Conservation (phyloP, 1,140 invertebrate species). For the Heliconius nattereri region DNA sequence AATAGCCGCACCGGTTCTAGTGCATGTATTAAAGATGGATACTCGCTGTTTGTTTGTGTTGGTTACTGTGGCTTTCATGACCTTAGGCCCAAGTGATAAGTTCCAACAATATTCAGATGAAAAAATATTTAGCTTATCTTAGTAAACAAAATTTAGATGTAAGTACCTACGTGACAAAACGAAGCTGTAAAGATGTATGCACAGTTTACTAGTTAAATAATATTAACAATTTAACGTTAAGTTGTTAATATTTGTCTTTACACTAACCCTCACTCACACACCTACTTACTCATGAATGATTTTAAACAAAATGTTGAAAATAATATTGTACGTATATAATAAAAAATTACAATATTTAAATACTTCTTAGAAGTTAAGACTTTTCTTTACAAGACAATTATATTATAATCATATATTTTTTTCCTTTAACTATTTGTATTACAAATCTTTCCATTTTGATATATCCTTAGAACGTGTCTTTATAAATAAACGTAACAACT, state of each 20-base stretch:
- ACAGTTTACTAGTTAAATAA: not conserved
- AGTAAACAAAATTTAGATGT: slow-evolving; percentile 24
- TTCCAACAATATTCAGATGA: slow-evolving; percentile 50
- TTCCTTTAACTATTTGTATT: no score
- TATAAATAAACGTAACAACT: slow-evolving; percentile 12
- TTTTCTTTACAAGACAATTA: no score
- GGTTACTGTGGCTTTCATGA: slow-evolving; percentile 52
- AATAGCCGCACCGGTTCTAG: slow-evolving; percentile 50
- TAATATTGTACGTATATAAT: no score
- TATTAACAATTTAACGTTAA: no score
- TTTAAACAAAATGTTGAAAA: no score
- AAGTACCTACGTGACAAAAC: slow-evolving; percentile 18
- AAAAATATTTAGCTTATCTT: slow-evolving; percentile 63
- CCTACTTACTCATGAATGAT: no score
- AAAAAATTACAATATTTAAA: no score
- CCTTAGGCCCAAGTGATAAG: slow-evolving; percentile 67
- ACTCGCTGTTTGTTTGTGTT: slow-evolving; percentile 53
- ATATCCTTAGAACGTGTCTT: not conserved
- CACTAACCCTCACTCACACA: no score
- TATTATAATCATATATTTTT: no score
- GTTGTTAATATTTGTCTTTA: no score
- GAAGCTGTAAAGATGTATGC: slow-evolving; percentile 19
- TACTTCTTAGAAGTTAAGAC: no score
- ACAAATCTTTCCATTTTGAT: not conserved
- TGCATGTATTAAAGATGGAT: slow-evolving; percentile 50